These are phyloP conservation scores for Periplaneta americana DNA, from an alignment of 1,140 invertebrate genomes.

Conservation along the genomic window DNA sequence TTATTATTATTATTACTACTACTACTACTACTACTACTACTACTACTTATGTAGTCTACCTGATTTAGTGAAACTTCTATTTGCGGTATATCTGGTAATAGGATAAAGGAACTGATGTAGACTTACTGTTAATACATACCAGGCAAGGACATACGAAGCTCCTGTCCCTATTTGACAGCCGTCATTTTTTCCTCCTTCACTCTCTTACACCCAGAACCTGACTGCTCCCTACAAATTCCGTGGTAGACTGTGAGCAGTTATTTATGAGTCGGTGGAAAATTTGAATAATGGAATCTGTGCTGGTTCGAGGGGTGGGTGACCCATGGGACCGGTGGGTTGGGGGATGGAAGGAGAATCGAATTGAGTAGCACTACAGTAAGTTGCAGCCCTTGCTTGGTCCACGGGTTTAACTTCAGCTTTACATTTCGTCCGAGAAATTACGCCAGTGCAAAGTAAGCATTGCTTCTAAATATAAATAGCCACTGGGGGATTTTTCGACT, in stretches of 20 bases:
- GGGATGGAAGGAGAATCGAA: neutral
- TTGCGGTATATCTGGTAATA: neutral
- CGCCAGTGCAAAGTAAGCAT: neutral
- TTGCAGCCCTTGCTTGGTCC: neutral
- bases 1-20: no score
- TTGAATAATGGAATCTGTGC: neutral
- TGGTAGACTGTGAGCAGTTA: neutral
- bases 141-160: no score
- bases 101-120: no score
- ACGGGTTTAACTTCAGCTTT: neutral
- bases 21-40: no score
- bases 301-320: neutral
- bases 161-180: neutral
- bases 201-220: neutral
- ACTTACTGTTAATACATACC: neutral
- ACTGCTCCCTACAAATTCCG: neutral
- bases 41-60: no score
- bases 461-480: neutral
- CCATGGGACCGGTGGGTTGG: neutral
- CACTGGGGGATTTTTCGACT: neutral
- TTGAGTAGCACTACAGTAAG: neutral
- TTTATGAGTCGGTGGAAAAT: neutral
- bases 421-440: no score
- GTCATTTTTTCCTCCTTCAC: neutral
- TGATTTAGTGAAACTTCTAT: neutral